Evolutionary conservation across 1,140 invertebrate genomes (phyloP), one percentile per base, ranked within the genome.

Genomic region (Ruditapes philippinarum): DNA sequence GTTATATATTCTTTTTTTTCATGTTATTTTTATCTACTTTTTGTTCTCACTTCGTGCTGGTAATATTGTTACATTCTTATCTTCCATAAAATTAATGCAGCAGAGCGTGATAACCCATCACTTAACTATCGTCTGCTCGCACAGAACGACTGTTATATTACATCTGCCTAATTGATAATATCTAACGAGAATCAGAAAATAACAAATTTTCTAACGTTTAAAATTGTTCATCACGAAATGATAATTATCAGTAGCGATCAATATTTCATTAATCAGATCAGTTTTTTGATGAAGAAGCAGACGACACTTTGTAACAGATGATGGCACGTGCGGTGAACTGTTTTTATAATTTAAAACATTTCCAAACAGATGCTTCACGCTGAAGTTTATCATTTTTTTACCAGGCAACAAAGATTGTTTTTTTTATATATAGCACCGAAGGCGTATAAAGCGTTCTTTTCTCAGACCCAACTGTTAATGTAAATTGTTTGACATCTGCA

Each of bases 201-300:
- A 28, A 7, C n/a, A n/a, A 62, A 28, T 62, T 62, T 62, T n/a
- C 42, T n/a, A 45, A 28, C 14, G 14, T 25, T 0, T 28, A 62
- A 62, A 62, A 62, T 14, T 7, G 25, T 62, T 62, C n/a, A 62
- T 62, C 57, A n/a, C n/a, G n/a, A 19, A 42, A 74, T 74, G 40
- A 74, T 74, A 74, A 70, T 74, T 74, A 74, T 74, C 70, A 28
- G 36, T 45, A 12, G 40, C 40, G 49, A 74, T 74, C 70, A 74
- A 49, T 74, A 49, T 74, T 49, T 74, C 17, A 62, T n/a, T n/a
- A 62, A n/a, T 28, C 57, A n/a, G 14, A 28, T n/a, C n/a, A n/a
- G n/a, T 14, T 4, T 28, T 28, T 74, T 74, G 40, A 42, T 49
- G 38, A 12, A 25, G 38, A 11, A 74, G 40, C 70, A 74, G 70